Evolutionary conservation across 2,797 vertebrate species (phyloP), one percentile per base, ranked within the genome.

Genomic region (Sphenopsis melanotis): DNA sequence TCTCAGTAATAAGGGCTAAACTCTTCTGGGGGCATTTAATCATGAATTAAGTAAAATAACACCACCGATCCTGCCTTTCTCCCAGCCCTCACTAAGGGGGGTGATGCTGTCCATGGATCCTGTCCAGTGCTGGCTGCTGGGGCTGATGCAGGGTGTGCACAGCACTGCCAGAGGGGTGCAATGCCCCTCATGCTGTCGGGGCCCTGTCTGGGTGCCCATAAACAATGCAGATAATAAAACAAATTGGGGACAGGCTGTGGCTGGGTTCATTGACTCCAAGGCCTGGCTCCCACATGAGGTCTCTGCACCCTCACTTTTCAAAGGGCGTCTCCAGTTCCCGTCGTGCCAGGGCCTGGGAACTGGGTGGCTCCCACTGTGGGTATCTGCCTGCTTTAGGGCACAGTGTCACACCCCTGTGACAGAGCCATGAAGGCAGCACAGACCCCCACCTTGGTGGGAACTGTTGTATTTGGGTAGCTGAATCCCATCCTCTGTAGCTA

Each of bases 1-100:
- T 89, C 89, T 94, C 9, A 0, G 92, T 96, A 97, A 95, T 94
- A 96, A 92, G 82, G 82, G 89, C 94, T 97, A 92, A 96, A 96
- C 77, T 94, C 96, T 95, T 95, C 94, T 95, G 94, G 96, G 96
- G 92, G 94, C 79, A 88, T 96, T 96, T 94, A 96, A 95, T 91
- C 66, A 83, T 95, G 95, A 96, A 96, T 96, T 96, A 96, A 92
- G 92, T 95, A 95, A 95, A 96, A 95, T 95, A 96, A 95, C 89
- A 96, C 92, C 82, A 34, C 36, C 0, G 4, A 59, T 86, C 71
- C 89, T 4, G 9, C 87, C 91, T 93, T 77, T 78, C 84, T 86
- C 50, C 50, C 72, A 50, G 87, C 63, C 56, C 79, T 86, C 3
- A 0, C 47, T 39, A 16, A 68, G 66, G 34, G n/a, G 34, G 64